A percentile compares a stretch with the other conserved stretches of the same genome.
Conservation (phyloP, 1,140 invertebrate genomes). For the Melitaea cinxia region DNA sequence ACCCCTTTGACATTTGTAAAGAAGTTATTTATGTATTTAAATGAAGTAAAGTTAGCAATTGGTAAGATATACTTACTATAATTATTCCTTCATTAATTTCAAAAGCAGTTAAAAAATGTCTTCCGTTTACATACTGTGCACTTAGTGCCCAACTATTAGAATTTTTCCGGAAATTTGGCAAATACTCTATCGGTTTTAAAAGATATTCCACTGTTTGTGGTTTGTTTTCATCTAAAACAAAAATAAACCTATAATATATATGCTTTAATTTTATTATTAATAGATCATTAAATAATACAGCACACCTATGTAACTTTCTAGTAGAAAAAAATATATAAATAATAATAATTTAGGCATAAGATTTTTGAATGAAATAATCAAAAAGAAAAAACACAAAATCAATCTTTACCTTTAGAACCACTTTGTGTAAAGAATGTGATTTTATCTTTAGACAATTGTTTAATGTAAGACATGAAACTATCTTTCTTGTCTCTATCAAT, state of each 20-base stretch:
- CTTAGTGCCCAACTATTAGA: slow-evolving; percentile 72
- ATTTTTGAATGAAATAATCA: not conserved
- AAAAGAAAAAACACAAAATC: not conserved
- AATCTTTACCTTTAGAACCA: slow-evolving; percentile 63
- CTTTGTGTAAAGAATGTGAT: slow-evolving; percentile 72
- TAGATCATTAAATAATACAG: too few relatives aligned
- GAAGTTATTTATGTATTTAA: too few relatives aligned
- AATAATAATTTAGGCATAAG: too few relatives aligned
- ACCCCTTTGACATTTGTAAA: too few relatives aligned
- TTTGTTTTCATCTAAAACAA: slow-evolving; percentile 61
- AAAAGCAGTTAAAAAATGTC: slow-evolving; percentile 74
- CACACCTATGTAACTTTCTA: too few relatives aligned
- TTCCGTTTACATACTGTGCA: slow-evolving; percentile 72
- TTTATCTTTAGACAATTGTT: slow-evolving; percentile 73
- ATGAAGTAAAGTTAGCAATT: not conserved
- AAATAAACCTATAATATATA: not conserved
- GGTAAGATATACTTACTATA: slow-evolving; percentile 57
- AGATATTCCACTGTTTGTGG: slow-evolving; percentile 69
- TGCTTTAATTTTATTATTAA: not conserved
- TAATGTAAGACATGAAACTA: slow-evolving; percentile 73
- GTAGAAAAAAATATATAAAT: too few relatives aligned
- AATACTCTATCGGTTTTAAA: slow-evolving; percentile 70
- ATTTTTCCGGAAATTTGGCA: slow-evolving; percentile 67
- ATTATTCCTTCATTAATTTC: slow-evolving; percentile 72
- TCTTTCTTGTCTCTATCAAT: slow-evolving; percentile 69